Evolutionary conservation across 1,140 invertebrate genomes (phyloP).

Genomic region (Rhopalosiphum padi): DNA sequence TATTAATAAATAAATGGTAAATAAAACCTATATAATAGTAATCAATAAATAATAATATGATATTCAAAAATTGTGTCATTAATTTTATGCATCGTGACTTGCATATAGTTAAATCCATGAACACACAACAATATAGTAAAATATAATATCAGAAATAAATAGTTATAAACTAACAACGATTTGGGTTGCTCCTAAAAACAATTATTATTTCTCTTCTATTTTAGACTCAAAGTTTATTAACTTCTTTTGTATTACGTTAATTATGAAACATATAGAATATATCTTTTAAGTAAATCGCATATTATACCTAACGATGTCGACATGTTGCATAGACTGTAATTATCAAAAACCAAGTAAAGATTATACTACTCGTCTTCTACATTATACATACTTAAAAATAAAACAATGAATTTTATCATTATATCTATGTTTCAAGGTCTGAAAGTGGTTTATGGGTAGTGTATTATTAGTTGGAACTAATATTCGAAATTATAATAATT

Average conservation of each 20-base stretch:
- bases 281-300: background rate
- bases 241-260: background rate
- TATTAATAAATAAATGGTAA: background rate
- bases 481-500: constrained; percentile 3
- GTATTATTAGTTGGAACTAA: background rate
- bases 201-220: background rate
- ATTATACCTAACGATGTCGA: background rate
- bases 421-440: background rate
- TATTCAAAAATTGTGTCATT: background rate
- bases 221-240: background rate
- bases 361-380: background rate
- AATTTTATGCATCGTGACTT: background rate
- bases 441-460: background rate
- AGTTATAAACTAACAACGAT: background rate
- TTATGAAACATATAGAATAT: background rate
- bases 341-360: background rate
- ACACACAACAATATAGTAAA: background rate
- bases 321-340: background rate
- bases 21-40: background rate
- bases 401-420: background rate
- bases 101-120: background rate
- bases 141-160: background rate
- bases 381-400: background rate
- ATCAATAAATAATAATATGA: background rate
- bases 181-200: background rate